Conservation (phyloP, 2,888 invertebrate genomes). For the Sesia bembeciformis region DNA sequence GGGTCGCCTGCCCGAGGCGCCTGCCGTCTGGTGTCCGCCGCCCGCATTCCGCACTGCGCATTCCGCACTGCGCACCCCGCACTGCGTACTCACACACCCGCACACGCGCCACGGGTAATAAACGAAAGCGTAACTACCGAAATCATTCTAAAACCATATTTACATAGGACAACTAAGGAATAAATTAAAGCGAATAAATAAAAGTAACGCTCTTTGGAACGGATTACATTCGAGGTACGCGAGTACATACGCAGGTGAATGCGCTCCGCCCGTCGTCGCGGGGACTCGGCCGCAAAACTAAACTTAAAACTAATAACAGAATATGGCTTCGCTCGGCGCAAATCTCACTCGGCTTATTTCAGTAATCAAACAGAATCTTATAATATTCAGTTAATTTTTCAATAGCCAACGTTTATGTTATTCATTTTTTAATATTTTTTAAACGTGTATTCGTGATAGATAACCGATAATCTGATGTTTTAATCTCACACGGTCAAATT, state of each 20-base stretch:
- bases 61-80: slow-evolving; percentile 8
- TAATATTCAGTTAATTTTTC: too few species aligned
- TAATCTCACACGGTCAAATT: too few species aligned
- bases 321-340: not conserved
- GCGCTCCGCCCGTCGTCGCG: slow-evolving; percentile 19
- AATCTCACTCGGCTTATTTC: not conserved
- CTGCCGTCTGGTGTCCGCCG: slow-evolving; percentile 1
- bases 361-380: too few species aligned
- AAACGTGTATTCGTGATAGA: too few species aligned
- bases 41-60: slow-evolving; percentile 8
- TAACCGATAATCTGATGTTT: too few species aligned
- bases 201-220: slow-evolving; percentile 61
- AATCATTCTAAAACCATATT: slow-evolving; percentile 21
- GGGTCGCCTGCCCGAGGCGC: slow-evolving; percentile 45
- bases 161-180: slow-evolving; percentile 23
- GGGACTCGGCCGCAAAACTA: not conserved
- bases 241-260: slow-evolving; percentile 18
- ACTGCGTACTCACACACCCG: slow-evolving; percentile 7
- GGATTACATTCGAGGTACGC: slow-evolving; percentile 50
- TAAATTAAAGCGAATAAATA: slow-evolving; percentile 63
- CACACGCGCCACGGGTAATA: not conserved
- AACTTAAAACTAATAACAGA: too few species aligned
- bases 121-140: slow-evolving; percentile 11
- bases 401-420: too few species aligned
- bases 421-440: too few species aligned